Percentiles rank a stretch among this genome's conserved stretches.
Conservation (phyloP, 23 tunicate genomes). For the Styela clava region DNA sequence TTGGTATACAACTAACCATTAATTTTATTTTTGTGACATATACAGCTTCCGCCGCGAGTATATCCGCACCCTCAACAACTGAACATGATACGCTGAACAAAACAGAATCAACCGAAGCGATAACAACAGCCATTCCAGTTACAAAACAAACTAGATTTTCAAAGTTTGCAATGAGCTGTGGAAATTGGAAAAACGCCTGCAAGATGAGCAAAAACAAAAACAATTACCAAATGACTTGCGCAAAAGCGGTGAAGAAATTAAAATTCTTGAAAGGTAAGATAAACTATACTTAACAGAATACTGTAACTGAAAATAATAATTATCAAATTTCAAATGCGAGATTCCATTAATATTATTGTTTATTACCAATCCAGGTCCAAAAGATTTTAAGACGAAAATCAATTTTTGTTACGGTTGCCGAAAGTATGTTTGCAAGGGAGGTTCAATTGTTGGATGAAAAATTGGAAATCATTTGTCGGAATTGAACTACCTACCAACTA, state of each 20-base stretch:
- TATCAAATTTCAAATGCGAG: too few species aligned
- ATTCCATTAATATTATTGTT: too few species aligned
- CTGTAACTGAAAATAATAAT: too few species aligned
- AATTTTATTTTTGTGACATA: too few species aligned
- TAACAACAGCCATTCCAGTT: neutral
- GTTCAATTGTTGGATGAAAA: neutral
- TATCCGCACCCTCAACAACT: neutral
- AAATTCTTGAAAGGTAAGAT: neutral
- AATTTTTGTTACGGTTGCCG: neutral
- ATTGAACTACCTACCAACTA: too few species aligned
- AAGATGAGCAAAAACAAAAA: neutral
- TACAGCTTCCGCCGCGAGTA: neutral
- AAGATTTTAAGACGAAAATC: neutral
- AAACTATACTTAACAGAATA: too few species aligned
- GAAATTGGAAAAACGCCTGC: neutral
- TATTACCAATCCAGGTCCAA: neutral
- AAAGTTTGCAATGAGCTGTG: neutral
- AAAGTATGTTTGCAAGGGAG: neutral
- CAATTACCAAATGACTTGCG: neutral
- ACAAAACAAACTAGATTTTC: neutral
- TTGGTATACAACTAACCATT: too few species aligned
- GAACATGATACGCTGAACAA: neutral
- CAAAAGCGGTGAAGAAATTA: neutral
- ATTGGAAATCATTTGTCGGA: too few species aligned
- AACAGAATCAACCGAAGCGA: neutral